Conservation (phyloP, 2,888 invertebrate species). For the Tetragonisca angustula region DNA sequence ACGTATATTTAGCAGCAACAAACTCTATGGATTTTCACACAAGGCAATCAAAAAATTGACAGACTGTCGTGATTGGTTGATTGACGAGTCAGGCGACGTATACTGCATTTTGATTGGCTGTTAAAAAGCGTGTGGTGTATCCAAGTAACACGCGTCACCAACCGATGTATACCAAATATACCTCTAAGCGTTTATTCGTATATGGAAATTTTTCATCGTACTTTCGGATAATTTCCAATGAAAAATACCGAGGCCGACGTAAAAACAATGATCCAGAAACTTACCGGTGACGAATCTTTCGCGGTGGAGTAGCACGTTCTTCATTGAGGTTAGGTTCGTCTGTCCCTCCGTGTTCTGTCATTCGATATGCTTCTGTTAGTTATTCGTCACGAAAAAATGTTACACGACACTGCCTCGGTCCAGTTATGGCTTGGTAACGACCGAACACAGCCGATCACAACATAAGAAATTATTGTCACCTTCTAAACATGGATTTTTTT, state of each 20-base stretch:
- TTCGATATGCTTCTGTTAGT: conserved; percentile 71
- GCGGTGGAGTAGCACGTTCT: conserved; percentile 77
- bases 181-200: conserved; percentile 22
- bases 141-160: conserved; percentile 74
- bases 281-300: conserved; percentile 83
- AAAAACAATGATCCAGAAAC: conserved; percentile 46
- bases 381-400: conserved; percentile 37
- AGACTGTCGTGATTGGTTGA: conserved; percentile 74
- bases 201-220: not conserved
- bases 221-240: not conserved
- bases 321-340: conserved; percentile 80
- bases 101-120: conserved; percentile 69
- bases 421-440: conserved; percentile 13
- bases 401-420: conserved; percentile 17
- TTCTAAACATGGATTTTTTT: conserved; percentile 58
- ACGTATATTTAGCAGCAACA: conserved; percentile 34
- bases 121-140: conserved; percentile 69
- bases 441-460: conserved; percentile 37
- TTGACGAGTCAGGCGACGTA: conserved; percentile 78
- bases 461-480: conserved; percentile 49
- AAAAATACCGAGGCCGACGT: not conserved
- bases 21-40: conserved; percentile 62
- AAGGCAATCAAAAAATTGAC: conserved; percentile 71
- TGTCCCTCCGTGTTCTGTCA: conserved; percentile 78
- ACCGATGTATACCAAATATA: conserved; percentile 47